These are phyloP conservation scores for Callithrix jacchus DNA, from an alignment of 2,113 vertebrate genomes.

Conservation along the genomic window DNA sequence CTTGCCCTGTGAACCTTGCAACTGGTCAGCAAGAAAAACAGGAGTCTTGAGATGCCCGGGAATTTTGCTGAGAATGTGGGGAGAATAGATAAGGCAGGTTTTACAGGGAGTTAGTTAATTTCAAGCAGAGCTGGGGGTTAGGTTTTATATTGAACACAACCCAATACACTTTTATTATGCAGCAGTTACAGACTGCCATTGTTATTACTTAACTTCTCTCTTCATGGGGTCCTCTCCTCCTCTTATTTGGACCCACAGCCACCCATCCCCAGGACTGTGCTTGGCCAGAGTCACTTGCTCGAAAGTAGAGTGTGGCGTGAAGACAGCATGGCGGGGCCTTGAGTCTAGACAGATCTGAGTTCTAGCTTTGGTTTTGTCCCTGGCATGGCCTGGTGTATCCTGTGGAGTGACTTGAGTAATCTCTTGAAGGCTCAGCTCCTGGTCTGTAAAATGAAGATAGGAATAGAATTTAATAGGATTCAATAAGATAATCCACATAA, in stretches of 20 bases:
- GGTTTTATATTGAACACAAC: too few species aligned
- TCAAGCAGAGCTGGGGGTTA: too few species aligned
- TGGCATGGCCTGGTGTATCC: neutral
- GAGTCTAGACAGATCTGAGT: neutral
- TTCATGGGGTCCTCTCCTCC: too few species aligned
- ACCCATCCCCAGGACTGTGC: neutral
- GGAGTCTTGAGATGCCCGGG: too few species aligned
- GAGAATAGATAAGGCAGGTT: too few species aligned
- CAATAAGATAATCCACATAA: neutral
- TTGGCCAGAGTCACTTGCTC: neutral
- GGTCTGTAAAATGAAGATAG: neutral
- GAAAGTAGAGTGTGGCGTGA: neutral
- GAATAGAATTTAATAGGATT: neutral
- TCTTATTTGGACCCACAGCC: neutral
- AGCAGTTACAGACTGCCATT: too few species aligned
- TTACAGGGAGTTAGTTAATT: too few species aligned
- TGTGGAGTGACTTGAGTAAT: neutral
- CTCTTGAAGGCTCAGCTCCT: neutral
- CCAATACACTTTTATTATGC: too few species aligned
- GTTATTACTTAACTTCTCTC: too few species aligned
- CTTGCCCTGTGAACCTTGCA: too few species aligned
- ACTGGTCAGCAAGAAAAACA: too few species aligned
- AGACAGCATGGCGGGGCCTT: rapidly evolving
- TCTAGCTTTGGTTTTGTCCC: neutral
- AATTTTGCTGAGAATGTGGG: too few species aligned